Base-by-base conservation (phyloP, 1,140 invertebrate species). In the Pogonognathellus flavescens region DNA sequence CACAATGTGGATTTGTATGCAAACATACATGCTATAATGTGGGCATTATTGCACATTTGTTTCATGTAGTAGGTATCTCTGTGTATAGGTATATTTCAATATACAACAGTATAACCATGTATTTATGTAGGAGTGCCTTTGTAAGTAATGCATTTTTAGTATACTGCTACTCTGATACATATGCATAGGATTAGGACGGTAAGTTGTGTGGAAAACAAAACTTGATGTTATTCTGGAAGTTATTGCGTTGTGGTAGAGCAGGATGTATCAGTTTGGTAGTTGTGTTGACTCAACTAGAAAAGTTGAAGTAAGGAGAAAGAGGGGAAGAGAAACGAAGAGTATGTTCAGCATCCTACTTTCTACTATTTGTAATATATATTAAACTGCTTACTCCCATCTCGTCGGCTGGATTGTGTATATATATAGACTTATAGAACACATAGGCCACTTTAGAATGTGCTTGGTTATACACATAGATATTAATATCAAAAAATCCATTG, bases 171-270 rank as follows among this genome's bases (percentile, higher is more conserved):
- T 41, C 31, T 41, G 31, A 6, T 41, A 41, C 31, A 41, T 41
- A 41, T 41, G 31, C 25, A 66, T 13, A 25, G 62, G 62, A 66
- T 66, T 66, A 66, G 18, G 14, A 14, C 18, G 14, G 62, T 66
- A 66, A 66, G 62, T 66, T 66, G 62, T 66, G 22, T 66, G 22
- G 25, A 66, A 66, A 66, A 66, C 62, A 66, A 66, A 66, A 66
- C 62, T 66, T 66, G 62, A 66, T 66, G 62, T 66, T 66, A 66
- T 11, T 10, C 20, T 66, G 20, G 25, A 66, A 66, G 62, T 66
- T 66, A 66, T 66, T 66, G 20, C 20, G 62, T 66, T 31, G 22
- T 66, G 62, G 62, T 25, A 25, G 18, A 66, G 60, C 0, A 66
- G 62, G 8, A 66, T 20, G 59, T 66, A 66, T 66, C 25, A 25